Evolutionary conservation across 2,113 vertebrate species (phyloP), one percentile per base, ranked within the genome.

Genomic region (Ceuthmochares aereus): DNA sequence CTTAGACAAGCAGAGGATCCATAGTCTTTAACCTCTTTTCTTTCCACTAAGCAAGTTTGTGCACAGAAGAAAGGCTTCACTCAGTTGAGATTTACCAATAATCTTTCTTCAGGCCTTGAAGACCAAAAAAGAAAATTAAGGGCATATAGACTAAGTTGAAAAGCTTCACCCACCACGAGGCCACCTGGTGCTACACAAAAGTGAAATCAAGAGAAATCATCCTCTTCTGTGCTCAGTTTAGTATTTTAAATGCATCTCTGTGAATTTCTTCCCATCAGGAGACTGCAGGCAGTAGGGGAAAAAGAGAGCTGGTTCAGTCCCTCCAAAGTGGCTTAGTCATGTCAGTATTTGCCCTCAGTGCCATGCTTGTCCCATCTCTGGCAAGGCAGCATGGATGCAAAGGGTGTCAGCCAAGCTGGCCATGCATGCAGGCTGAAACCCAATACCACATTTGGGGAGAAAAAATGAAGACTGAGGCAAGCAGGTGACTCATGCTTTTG

Each of bases 81-180:
- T 76, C 26, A 64, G 1, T 3, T 87, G 9, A 87, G 51, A 54
- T 47, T 43, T 68, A 60, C 11, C 2, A 2, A 47, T 84, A 79
- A 64, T 63, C 36, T 69, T 76, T 69, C 34, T 82, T 54, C 13
- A 37, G 29, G 18, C 14, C 42, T 78, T 77, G 10, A 85, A 84
- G 34, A 77, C 7, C 12, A 75, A 52, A 78, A 67, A 27, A 34
- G 37, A 73, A 90, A 92, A 77, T 47, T 66, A 51, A 58, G 22
- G 18, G 18, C 34, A 37, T 29, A 7, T 14, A 43, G 74, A 16
- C 62, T 64, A 62, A 72, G 43, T 62, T 68, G 68, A 89, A 80
- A 79, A 36, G 4, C 37, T 84, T 72, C 69, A 63, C 18, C 34
- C 26, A 27, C 29, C 2, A 0, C 0, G 2, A 34, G 2, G 14